A percentile compares a stretch with the other conserved stretches of the same genome.
phyloP scores from a whole-genome alignment of 2,797 vertebrate species.

The Chloroceryle amazona region DNA sequence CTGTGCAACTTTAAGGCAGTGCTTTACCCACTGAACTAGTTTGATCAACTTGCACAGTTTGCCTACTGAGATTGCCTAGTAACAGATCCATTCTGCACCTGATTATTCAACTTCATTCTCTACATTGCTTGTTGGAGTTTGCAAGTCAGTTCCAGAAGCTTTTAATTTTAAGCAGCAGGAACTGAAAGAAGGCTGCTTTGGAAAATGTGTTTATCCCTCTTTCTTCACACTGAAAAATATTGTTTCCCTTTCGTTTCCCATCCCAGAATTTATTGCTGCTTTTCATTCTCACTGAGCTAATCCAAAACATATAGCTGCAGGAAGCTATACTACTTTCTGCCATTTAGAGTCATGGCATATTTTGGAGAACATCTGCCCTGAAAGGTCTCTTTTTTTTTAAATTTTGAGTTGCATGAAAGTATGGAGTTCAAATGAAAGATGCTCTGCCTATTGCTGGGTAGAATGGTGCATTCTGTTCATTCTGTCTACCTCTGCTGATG shows the following conservation, averaged over 20 bases:
- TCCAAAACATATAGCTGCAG: not conserved
- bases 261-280: conserved; percentile 48
- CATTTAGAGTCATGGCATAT: not conserved
- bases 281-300: conserved; percentile 36
- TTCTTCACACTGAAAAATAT: conserved; percentile 31
- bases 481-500: not conserved
- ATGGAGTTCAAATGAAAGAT: not conserved
- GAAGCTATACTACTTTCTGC: not conserved
- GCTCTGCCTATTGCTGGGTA: not conserved
- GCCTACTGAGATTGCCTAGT: conserved; percentile 75
- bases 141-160: conserved; percentile 22
- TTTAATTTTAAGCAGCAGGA: conserved; percentile 79
- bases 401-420: not conserved
- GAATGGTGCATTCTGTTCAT: accelerated
- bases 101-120: conserved; percentile 17
- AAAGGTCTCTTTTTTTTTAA: not conserved
- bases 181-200: conserved; percentile 33
- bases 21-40: conserved; percentile 40
- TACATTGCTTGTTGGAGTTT: conserved; percentile 35
- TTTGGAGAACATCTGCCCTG: not conserved
- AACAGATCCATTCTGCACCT: conserved; percentile 44
- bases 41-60: conserved; percentile 64
- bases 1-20: conserved; percentile 57
- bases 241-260: conserved; percentile 51
- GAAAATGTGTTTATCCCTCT: conserved; percentile 43